phyloP scores from a whole-genome alignment of 2,888 invertebrate species.

The Dicyrtoma fusca region DNA sequence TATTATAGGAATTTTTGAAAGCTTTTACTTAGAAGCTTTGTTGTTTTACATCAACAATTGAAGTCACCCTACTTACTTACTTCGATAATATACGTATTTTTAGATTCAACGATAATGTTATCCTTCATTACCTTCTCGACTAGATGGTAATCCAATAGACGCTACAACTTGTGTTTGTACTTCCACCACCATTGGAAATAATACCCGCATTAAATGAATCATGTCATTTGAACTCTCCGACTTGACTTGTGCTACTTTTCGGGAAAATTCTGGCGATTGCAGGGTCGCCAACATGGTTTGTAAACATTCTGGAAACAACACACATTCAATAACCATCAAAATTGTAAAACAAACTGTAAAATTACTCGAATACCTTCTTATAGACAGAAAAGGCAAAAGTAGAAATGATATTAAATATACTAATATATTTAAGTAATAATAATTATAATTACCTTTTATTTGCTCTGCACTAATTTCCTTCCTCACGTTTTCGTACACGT shows the following conservation, averaged over 20 bases:
- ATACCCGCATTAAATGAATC: slow-evolving; percentile 24
- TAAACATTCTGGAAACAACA: slow-evolving; percentile 26
- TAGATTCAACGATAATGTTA: neutral
- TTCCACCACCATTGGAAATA: slow-evolving; percentile 36
- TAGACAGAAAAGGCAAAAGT: too few species aligned
- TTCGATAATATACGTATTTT: neutral
- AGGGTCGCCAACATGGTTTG: slow-evolving; percentile 35
- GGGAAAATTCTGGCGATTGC: slow-evolving; percentile 20
- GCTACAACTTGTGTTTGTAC: slow-evolving; percentile 31
- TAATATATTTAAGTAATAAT: neutral
- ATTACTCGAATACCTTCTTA: too few species aligned
- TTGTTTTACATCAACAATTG: neutral
- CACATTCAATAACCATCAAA: too few species aligned
- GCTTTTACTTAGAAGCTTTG: neutral
- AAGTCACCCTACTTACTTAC: neutral
- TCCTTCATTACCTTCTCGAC: slow-evolving; percentile 10
- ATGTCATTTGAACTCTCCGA: slow-evolving; percentile 30
- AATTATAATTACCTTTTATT: slow-evolving; percentile 42
- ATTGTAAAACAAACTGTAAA: too few species aligned
- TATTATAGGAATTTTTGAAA: too few species aligned
- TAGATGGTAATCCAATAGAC: slow-evolving; percentile 29
- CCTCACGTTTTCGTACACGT: slow-evolving; percentile 48
- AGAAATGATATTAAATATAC: too few species aligned
- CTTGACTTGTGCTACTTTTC: slow-evolving; percentile 27
- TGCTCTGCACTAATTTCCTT: slow-evolving; percentile 42